Base-by-base conservation (phyloP, 2,113 vertebrate genomes). In the Progne subis region DNA sequence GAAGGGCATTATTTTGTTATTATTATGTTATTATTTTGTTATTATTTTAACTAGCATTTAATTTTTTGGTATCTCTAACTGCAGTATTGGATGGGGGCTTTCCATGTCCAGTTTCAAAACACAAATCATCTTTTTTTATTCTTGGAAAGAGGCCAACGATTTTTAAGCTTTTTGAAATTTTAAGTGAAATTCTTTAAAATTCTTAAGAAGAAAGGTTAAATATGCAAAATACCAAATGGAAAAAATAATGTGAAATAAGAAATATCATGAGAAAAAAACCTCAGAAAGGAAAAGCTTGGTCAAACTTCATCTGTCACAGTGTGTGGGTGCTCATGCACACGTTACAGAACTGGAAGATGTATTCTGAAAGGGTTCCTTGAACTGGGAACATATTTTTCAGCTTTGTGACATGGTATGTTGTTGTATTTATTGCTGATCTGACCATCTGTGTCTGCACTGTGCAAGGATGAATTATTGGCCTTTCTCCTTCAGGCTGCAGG, bases 401-500 rank as follows among this genome's bases (percentile, higher is more conserved):
- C 18, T 94, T 52, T 65, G 32, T 85, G 55, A 26, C 10, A 4
- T 2, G 7, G 3, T 21, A 28, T 72, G 32, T 1, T 74, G 83
- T 25, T 92, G 32, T 78, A 37, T 91, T 91, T 78, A 34, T 65
- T 63, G 18, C 18, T 49, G 71, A 37, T 37, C n/a, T 78, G 69
- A 47, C 28, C 32, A 52, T 63, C 64, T 63, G 64, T 69, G 17
- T 50, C 2, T 31, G 13, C 56, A 11, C 46, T n/a, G 46, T 1
- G 2, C 63, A 24, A 43, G 12, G 44, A 37, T 46, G 49, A 74
- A 18, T 50, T 18, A 8, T 12, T 89, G 6, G 41, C 9, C 20
- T 89, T 92, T 96, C 60, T 88, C 65, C 94, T 93, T 14, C 86
- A 99, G 99, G 96, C 97, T 98, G 50, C 88, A 99, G 87, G 98